Base-by-base conservation (phyloP, 2,797 vertebrate genomes). In the Lagodon rhomboides region DNA sequence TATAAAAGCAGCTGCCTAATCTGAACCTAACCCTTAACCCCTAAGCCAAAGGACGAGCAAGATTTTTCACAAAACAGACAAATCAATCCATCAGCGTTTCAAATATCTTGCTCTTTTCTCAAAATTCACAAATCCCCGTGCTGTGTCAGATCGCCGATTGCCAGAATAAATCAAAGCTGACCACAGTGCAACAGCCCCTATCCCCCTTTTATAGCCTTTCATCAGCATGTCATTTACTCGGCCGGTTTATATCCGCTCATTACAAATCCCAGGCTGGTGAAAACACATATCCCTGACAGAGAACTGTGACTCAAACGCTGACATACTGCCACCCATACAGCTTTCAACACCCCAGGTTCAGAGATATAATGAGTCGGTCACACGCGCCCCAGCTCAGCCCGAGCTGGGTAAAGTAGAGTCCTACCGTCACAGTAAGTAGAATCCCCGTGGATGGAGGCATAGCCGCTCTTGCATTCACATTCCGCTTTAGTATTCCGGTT, bases 381-480 rank as follows among this genome's bases (percentile, higher is more conserved):
- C 53, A 49, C 12, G 60, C 76, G 75, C 18, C 12, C 12, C 4
- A 0, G 41, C 23, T 60, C 72, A 65, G 44, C 17, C 23, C 17
- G 34, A 75, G 82, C 20, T 3, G 47, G 68, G 17, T 47, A 9
- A 56, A 79, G 51, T 20, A 15, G 3, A 38, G 68, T 68, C 92
- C 93, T 97, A 99, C 98, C 98, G 97, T 99, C 96, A 79, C 98
- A 99, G 87, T 97, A 96, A 0, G 97, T 95, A 0, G 97, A 91
- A 79, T 99, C 97, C 75, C 97, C 97, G 20, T 97, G 97, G 80
- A 96, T 87, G 69, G 97, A 96, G 12, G 96, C 93, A 47, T 95
- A 99, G 51, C 98, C 98, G 0, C 79, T 96, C 93, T 95, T 96
- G 92, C 98, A 99, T 89, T 97, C 96, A 67, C 98, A 99, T 58